These are phyloP conservation scores for Antigone vipio DNA, from an alignment of 2,113 vertebrate species.

Conservation along the genomic window DNA sequence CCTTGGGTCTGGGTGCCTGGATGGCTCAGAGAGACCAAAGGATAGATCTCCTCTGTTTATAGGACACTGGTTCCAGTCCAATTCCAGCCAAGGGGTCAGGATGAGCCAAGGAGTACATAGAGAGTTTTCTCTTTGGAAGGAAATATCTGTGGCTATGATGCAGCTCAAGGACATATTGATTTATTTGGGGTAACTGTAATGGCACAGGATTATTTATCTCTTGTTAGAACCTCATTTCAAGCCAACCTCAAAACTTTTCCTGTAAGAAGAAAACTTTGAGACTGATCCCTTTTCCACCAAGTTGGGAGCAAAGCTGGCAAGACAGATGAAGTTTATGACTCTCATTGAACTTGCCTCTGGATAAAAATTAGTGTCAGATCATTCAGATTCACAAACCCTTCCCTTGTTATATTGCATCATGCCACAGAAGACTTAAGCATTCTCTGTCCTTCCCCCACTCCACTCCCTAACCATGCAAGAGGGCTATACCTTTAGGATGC, in stretches of 20 bases:
- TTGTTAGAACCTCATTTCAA: neutral
- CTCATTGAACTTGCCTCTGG: neutral
- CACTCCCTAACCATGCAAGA: neutral
- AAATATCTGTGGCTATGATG: neutral
- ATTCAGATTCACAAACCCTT: neutral
- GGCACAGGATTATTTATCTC: neutral
- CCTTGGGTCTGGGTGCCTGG: neutral
- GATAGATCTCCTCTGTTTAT: neutral
- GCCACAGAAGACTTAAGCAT: neutral
- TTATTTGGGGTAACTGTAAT: neutral
- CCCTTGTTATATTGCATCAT: neutral
- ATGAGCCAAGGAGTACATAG: neutral
- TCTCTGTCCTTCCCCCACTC: neutral
- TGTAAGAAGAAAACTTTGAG: neutral
- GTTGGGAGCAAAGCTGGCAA: neutral
- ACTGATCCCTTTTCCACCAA: neutral
- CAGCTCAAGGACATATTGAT: neutral
- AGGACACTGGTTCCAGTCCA: neutral
- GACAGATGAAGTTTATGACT: neutral
- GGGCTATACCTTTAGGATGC: conserved; percentile 47
- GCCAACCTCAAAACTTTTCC: neutral
- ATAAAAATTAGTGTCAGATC: neutral
- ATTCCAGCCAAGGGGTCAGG: neutral
- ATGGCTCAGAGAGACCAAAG: neutral
- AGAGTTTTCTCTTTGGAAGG: neutral